Conservation (phyloP, 2,888 invertebrate species). For the Schrankia costaestrigalis region DNA sequence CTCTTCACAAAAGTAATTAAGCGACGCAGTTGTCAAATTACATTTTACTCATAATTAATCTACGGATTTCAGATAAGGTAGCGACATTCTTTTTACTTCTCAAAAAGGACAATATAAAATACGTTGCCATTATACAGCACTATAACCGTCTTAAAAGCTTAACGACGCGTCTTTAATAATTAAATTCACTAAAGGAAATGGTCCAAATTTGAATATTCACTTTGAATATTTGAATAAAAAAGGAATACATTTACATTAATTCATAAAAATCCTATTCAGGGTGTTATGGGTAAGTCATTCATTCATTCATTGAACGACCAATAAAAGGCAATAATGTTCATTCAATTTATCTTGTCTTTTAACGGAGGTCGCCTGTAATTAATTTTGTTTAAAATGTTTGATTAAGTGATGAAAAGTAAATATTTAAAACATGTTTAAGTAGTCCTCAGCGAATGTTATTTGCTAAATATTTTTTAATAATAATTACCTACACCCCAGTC, state of each 20-base stretch:
- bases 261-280: slow-evolving; percentile 29
- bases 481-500: no score
- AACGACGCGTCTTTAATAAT: no score
- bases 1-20: no score
- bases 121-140: background rate
- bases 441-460: no score
- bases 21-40: no score
- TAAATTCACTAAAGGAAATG: slow-evolving; percentile 4
- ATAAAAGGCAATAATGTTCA: slow-evolving; percentile 40
- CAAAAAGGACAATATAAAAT: no score
- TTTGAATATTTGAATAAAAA: slow-evolving; percentile 12
- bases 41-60: no score
- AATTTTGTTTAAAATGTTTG: slow-evolving; percentile 28
- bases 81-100: no score
- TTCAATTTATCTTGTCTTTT: slow-evolving; percentile 50
- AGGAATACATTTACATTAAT: slow-evolving; percentile 17
- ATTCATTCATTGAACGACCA: slow-evolving; percentile 44
- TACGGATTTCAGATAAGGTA: no score
- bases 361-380: slow-evolving; percentile 38
- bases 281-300: slow-evolving; percentile 27
- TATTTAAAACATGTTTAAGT: background rate
- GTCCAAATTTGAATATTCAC: slow-evolving; percentile 5
- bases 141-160: no score
- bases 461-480: no score
- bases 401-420: slow-evolving; percentile 12